These are phyloP conservation scores for Rhinolophus sinicus DNA, from an alignment of 2,113 vertebrate species.

Conservation along the genomic window DNA sequence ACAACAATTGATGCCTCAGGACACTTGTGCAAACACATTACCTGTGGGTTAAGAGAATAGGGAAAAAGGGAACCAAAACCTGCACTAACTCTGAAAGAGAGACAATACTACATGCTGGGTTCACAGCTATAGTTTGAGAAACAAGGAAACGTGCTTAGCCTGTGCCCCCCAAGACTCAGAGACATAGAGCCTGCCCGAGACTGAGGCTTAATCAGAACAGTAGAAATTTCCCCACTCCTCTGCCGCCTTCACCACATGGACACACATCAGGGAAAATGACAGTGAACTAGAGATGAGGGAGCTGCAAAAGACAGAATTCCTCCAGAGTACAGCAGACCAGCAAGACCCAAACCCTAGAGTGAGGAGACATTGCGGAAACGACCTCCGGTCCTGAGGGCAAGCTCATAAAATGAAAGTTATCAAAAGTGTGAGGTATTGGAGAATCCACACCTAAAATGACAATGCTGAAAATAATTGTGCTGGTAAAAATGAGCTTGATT, in stretches of 20 bases:
- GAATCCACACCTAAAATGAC: background rate
- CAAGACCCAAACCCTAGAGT: background rate
- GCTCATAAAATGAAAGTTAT: background rate
- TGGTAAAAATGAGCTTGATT: background rate
- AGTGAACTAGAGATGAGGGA: background rate
- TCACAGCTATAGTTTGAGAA: background rate
- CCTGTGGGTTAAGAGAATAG: background rate
- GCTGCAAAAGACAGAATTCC: background rate
- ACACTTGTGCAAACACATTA: background rate
- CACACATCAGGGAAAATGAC: background rate
- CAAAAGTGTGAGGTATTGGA: background rate
- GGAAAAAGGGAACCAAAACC: background rate
- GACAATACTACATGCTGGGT: background rate
- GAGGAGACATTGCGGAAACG: background rate
- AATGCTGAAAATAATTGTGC: background rate
- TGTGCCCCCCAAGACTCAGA: background rate
- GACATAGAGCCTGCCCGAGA: background rate
- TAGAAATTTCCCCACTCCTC: background rate
- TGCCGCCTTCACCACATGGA: rapidly evolving
- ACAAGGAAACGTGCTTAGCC: background rate
- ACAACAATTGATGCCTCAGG: background rate
- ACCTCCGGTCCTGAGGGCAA: background rate
- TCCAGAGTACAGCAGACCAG: background rate
- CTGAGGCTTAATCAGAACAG: background rate
- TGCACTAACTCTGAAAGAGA: background rate